Evolutionary conservation across 2,888 invertebrate species (phyloP).

Genomic region (Germaria angustata): DNA sequence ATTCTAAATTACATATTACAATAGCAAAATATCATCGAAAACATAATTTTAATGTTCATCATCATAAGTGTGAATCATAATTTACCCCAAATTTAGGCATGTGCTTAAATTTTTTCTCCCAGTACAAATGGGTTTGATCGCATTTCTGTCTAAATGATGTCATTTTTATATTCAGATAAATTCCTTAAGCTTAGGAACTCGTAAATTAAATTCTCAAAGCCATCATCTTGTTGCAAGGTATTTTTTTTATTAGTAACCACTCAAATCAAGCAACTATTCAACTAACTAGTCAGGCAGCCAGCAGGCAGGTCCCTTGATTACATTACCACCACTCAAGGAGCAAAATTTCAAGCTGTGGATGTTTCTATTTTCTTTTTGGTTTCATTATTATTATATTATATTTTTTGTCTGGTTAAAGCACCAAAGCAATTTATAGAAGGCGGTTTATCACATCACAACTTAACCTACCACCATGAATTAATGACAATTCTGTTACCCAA

Average conservation of each 20-base stretch:
- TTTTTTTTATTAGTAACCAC: conserved; percentile 21
- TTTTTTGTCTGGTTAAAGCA: conserved; percentile 45
- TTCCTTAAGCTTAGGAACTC: conserved; percentile 54
- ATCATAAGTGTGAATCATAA: conserved; percentile 49
- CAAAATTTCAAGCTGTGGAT: conserved; percentile 41
- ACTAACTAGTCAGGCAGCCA: conserved; percentile 42
- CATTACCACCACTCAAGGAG: conserved; percentile 54
- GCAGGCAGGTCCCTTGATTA: conserved; percentile 62
- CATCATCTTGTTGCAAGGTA: conserved; percentile 30
- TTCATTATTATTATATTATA: neutral
- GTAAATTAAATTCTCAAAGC: conserved; percentile 64
- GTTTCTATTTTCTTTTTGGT: conserved; percentile 16
- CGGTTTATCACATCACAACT: conserved; percentile 67
- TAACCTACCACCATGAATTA: conserved; percentile 67
- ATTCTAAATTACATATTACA: conserved; percentile 12
- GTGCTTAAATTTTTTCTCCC: neutral
- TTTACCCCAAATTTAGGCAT: conserved; percentile 38
- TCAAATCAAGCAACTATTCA: conserved; percentile 40
- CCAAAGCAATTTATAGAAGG: conserved; percentile 61
- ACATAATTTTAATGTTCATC: conserved; percentile 11
- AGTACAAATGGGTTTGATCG: neutral
- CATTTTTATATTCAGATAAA: conserved; percentile 45
- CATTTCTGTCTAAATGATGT: conserved; percentile 27
- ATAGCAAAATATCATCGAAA: neutral
- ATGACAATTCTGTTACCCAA: conserved; percentile 64